Conservation (phyloP, 1,140 invertebrate species). For the Neodiprion pinetum region DNA sequence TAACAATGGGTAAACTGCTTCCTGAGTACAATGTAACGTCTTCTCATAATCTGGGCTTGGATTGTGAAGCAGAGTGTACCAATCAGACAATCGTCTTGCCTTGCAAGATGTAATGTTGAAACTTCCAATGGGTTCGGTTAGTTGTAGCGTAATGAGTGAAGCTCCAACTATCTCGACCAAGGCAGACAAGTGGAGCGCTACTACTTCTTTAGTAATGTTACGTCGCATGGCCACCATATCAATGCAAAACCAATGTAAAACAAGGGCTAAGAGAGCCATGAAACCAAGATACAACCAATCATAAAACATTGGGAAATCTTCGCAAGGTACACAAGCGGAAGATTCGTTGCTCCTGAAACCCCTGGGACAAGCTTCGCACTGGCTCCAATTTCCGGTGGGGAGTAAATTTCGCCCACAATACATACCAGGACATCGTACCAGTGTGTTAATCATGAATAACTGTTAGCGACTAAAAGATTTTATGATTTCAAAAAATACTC, state of each 20-base stretch:
- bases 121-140: slow-evolving; percentile 79
- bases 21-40: slow-evolving; percentile 92
- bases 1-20: slow-evolving; percentile 96
- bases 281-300: slow-evolving; percentile 95
- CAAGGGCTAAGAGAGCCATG: slow-evolving; percentile 84
- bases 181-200: slow-evolving; percentile 79
- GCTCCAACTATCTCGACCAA: slow-evolving; percentile 80
- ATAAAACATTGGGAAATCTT: slow-evolving; percentile 80
- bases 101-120: slow-evolving; percentile 80
- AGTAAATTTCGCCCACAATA: slow-evolving; percentile 82
- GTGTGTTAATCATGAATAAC: slow-evolving; percentile 29
- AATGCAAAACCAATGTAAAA: slow-evolving; percentile 92
- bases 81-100: slow-evolving; percentile 83
- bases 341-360: slow-evolving; percentile 74
- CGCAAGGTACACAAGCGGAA: slow-evolving; percentile 80
- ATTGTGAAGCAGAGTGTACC: slow-evolving; percentile 96
- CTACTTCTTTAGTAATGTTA: slow-evolving; percentile 75
- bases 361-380: slow-evolving; percentile 86
- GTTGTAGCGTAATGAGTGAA: slow-evolving; percentile 75
- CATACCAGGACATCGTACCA: slow-evolving; percentile 75
- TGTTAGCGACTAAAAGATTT: neutral
- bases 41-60: slow-evolving; percentile 90
- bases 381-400: slow-evolving; percentile 73
- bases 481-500: too few relatives aligned
- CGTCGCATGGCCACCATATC: slow-evolving; percentile 81